phyloP scores from a whole-genome alignment of 2,113 vertebrate genomes.

The Phyllostomus discolor region DNA sequence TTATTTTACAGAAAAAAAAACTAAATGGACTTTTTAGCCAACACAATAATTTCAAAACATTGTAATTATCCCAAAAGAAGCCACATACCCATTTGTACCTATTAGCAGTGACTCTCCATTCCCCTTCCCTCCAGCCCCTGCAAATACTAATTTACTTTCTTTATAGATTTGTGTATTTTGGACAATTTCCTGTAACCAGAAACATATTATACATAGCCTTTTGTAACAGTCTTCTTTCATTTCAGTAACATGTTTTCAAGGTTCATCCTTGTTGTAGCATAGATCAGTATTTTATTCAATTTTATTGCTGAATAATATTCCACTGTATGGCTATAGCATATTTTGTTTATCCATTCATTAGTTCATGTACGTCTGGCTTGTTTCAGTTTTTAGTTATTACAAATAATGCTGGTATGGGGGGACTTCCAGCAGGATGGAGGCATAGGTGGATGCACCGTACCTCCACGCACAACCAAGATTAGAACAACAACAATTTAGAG shows the following conservation, averaged over 20 bases:
- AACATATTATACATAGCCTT: not conserved
- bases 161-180: not conserved
- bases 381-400: not conserved
- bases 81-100: not conserved
- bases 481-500: too few relatives aligned
- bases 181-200: not conserved
- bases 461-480: too few relatives aligned
- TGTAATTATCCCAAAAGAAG: not conserved
- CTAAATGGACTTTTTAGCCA: too few relatives aligned
- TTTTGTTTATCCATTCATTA: too few relatives aligned
- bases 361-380: too few relatives aligned
- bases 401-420: not conserved
- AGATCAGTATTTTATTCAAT: not conserved
- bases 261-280: not conserved
- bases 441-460: too few relatives aligned
- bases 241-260: not conserved
- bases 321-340: not conserved
- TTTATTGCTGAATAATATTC: not conserved
- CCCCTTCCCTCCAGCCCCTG: not conserved
- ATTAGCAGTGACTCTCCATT: not conserved
- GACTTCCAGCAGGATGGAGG: too few relatives aligned
- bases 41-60: not conserved
- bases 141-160: not conserved
- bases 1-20: too few relatives aligned
- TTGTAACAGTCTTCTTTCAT: not conserved